phyloP scores from a whole-genome alignment of 2,113 vertebrate species.

The Mesocricetus auratus region DNA sequence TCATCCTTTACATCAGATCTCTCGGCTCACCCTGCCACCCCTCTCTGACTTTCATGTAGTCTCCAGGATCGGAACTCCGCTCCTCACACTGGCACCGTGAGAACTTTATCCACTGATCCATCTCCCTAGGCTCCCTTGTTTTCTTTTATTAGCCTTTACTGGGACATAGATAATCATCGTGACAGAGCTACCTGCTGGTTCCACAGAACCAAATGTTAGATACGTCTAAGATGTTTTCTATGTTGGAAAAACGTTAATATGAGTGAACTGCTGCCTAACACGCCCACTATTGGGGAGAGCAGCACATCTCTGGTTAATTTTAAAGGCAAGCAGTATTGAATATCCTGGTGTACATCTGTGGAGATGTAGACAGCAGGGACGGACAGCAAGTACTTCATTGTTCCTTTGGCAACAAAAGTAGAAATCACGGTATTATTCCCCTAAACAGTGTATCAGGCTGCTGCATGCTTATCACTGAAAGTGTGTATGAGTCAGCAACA shows the following conservation, averaged over 20 bases:
- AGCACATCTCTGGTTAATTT: background rate
- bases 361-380: background rate
- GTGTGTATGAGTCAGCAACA: background rate
- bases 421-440: background rate
- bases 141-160: background rate
- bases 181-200: background rate
- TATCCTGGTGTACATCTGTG: background rate
- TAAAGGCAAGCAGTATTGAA: background rate
- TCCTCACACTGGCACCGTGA: background rate
- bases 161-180: background rate
- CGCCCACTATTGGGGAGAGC: background rate
- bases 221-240: background rate
- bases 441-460: background rate
- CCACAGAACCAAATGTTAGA: background rate
- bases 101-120: background rate
- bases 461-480: background rate
- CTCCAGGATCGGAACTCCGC: background rate
- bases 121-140: background rate
- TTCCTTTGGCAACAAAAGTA: background rate
- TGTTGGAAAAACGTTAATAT: background rate
- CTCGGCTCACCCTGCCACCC: background rate
- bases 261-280: background rate
- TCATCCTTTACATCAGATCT: background rate
- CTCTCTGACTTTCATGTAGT: background rate
- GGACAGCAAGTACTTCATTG: background rate